Conservation (phyloP, 2,888 invertebrate species). For the Cybosia mesomella region DNA sequence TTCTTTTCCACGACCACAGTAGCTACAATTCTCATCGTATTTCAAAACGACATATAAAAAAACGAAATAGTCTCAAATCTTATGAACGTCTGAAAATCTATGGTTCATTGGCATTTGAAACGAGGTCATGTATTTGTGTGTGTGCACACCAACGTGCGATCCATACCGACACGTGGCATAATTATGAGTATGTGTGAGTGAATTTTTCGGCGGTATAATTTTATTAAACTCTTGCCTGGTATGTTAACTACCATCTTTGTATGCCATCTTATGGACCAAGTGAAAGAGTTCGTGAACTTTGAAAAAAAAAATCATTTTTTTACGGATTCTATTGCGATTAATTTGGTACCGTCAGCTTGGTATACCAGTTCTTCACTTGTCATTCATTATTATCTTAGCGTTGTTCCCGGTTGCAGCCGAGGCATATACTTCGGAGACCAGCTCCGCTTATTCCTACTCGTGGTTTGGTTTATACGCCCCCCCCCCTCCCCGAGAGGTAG, state of each 20-base stretch:
- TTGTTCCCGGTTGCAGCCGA: too few species aligned
- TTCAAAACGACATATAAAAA: conserved; percentile 1
- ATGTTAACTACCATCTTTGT: conserved; percentile 2
- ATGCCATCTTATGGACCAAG: neutral
- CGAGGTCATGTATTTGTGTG: conserved; percentile 59
- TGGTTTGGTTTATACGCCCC: too few species aligned
- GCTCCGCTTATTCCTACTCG: too few species aligned
- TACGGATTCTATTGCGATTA: too few species aligned
- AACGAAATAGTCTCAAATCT: conserved; percentile 12
- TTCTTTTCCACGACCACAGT: too few species aligned
- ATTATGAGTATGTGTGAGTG: conserved; percentile 33
- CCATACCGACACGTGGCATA: neutral
- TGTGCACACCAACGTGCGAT: conserved; percentile 19
- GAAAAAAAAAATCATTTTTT: too few species aligned
- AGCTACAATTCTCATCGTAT: neutral
- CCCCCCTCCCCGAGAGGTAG: too few species aligned
- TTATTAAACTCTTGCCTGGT: conserved; percentile 29
- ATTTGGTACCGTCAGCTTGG: too few species aligned
- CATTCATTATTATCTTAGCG: too few species aligned
- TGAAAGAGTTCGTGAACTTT: too few species aligned
- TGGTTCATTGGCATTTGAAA: conserved; percentile 61
- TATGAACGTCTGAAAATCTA: conserved; percentile 10
- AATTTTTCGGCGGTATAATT: conserved; percentile 20
- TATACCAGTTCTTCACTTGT: too few species aligned
- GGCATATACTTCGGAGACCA: too few species aligned